phyloP scores from a whole-genome alignment of 1,140 invertebrate genomes.

The Pseudomyrmex concolor region DNA sequence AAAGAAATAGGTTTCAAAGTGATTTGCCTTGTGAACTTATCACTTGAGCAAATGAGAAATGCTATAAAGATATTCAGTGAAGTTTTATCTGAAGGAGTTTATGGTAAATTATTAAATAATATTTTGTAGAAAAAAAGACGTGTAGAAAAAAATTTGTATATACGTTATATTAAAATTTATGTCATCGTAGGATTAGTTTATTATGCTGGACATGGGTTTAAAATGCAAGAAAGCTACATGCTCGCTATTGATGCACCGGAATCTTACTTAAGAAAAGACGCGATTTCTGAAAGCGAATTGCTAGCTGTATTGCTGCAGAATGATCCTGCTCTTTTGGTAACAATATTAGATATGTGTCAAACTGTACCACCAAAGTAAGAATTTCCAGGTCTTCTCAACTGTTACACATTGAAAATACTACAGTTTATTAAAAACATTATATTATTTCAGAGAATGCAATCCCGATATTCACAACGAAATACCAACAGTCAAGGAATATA shows the following conservation, averaged over 20 bases:
- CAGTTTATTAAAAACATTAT: constrained; percentile 7
- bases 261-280: constrained; percentile 76
- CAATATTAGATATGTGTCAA: constrained; percentile 82
- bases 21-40: constrained; percentile 78
- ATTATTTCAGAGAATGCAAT: constrained; percentile 77
- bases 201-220: constrained; percentile 83
- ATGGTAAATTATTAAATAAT: constrained; percentile 72
- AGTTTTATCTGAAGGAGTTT: constrained; percentile 75
- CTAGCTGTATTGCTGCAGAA: constrained; percentile 74
- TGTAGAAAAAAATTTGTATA: background rate
- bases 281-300: constrained; percentile 80
- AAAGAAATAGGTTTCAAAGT: constrained; percentile 80
- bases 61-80: constrained; percentile 76
- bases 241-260: constrained; percentile 79
- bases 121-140: background rate
- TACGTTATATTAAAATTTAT: constrained; percentile 21
- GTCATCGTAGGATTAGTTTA: constrained; percentile 78
- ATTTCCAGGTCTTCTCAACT: constrained; percentile 2
- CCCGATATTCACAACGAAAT: constrained; percentile 77
- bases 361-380: constrained; percentile 75
- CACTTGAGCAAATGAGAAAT: constrained; percentile 78
- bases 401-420: background rate
- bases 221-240: constrained; percentile 82
- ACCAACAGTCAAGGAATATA: constrained; percentile 76
- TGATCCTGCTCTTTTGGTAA: constrained; percentile 79